A percentile compares a stretch with the other conserved stretches of the same genome.
Conservation (phyloP, 1,140 invertebrate species). For the Neodiprion lecontei region DNA sequence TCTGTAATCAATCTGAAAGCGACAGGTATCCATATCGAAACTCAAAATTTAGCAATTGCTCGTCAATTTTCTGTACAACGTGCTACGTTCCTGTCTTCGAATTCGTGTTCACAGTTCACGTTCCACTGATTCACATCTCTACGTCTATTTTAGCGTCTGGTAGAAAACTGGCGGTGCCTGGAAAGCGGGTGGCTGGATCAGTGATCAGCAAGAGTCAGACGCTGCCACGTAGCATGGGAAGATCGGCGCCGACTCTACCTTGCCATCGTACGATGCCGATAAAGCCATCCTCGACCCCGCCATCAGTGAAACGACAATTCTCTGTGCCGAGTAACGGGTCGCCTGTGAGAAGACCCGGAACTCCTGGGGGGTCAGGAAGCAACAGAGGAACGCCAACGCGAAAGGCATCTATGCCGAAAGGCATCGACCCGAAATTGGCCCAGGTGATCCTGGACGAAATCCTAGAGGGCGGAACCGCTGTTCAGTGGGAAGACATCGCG, state of each 20-base stretch:
- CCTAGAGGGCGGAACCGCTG: constrained; percentile 78
- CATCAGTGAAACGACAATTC: constrained; percentile 80
- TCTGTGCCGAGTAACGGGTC: constrained; percentile 74
- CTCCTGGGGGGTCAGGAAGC: constrained; percentile 57
- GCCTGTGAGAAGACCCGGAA: constrained; percentile 67
- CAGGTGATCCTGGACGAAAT: constrained; percentile 74
- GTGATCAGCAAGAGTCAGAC: constrained; percentile 81
- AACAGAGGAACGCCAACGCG: constrained; percentile 53
- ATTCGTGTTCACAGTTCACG: no score
- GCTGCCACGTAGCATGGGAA: constrained; percentile 81
- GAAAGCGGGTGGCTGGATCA: constrained; percentile 68
- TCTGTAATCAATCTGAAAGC: no score
- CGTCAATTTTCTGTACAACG: no score
- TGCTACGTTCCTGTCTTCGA: no score
- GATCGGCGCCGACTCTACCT: constrained; percentile 65
- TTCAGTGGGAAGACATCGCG: constrained; percentile 94
- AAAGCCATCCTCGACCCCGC: constrained; percentile 80
- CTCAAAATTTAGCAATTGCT: no score
- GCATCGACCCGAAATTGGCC: constrained; percentile 89
- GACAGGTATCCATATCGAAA: no score
- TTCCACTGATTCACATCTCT: no score
- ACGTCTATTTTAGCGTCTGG: constrained; percentile 67
- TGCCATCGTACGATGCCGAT: constrained; percentile 65
- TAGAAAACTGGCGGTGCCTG: constrained; percentile 74
- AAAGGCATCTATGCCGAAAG: constrained; percentile 67